Conservation (phyloP, 2,797 vertebrate genomes). For the Centropyge bicolor region DNA sequence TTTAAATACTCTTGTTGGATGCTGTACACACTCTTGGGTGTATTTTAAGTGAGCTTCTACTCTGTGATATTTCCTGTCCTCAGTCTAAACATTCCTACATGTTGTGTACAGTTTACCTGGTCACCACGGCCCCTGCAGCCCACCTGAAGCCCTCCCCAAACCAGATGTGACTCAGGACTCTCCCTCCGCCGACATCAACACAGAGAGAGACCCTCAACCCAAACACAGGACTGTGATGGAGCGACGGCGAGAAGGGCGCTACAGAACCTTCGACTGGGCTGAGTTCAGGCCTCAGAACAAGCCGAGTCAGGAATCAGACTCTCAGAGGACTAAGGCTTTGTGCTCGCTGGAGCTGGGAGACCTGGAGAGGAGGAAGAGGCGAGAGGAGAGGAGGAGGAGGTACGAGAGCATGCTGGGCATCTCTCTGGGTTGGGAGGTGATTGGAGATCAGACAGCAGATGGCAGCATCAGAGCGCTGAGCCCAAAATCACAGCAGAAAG, state of each 20-base stretch:
- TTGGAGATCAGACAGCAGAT: neutral
- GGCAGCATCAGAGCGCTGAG: neutral
- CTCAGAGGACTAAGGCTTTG: neutral
- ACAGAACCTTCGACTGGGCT: conserved; percentile 77
- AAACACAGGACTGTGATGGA: conserved; percentile 57
- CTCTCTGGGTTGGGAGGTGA: conserved; percentile 44
- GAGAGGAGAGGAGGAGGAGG: conserved; percentile 77
- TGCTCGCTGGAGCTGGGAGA: conserved; percentile 46
- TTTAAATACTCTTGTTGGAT: neutral
- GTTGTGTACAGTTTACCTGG: conserved; percentile 64
- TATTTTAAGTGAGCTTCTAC: neutral
- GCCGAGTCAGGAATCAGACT: neutral
- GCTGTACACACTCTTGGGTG: too few relatives aligned
- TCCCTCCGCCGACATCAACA: conserved; percentile 9
- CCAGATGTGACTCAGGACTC: conserved; percentile 82
- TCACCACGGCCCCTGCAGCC: conserved; percentile 42
- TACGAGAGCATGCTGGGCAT: conserved; percentile 78
- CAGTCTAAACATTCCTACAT: neutral
- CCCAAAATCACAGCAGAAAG: conserved; percentile 45
- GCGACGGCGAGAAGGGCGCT: conserved; percentile 62
- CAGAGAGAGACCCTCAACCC: conserved; percentile 39
- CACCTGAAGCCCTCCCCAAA: conserved; percentile 57
- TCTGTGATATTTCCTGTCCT: neutral
- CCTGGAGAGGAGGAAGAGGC: conserved; percentile 70
- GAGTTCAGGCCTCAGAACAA: conserved; percentile 62